Evolutionary conservation across 2,888 invertebrate species (phyloP).

Genomic region (Sussaba pulchella): DNA sequence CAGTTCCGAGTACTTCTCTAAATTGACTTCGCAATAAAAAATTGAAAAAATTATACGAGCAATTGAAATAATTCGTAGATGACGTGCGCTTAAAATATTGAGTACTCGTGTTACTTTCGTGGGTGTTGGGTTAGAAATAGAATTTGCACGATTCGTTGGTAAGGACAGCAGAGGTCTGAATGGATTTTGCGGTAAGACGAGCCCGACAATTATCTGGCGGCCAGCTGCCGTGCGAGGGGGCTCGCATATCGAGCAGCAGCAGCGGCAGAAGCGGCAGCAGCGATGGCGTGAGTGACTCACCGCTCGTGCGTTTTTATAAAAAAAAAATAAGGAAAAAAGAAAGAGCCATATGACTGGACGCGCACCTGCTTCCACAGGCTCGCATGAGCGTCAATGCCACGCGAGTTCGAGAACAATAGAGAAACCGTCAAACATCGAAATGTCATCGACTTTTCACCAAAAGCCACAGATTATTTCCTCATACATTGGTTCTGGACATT

Average conservation of each 20-base stretch:
- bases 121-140: background rate
- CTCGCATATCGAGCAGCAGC: slow-evolving; percentile 53
- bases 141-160: slow-evolving; percentile 3
- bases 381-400: slow-evolving; percentile 24
- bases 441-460: background rate
- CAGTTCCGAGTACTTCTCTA: no score
- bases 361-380: slow-evolving; percentile 56
- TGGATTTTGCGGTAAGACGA: slow-evolving; percentile 56
- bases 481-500: no score
- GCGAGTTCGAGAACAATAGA: slow-evolving; percentile 25
- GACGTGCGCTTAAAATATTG: no score
- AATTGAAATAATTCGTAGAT: no score
- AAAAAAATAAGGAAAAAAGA: no score
- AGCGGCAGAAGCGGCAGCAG: slow-evolving; percentile 2
- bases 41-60: no score
- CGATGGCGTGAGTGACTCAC: slow-evolving; percentile 55
- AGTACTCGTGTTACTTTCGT: no score
- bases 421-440: background rate
- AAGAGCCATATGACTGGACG: slow-evolving; percentile 24
- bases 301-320: slow-evolving; percentile 27
- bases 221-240: slow-evolving; percentile 46
- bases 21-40: no score
- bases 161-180: slow-evolving; percentile 16
- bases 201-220: slow-evolving; percentile 60
- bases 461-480: no score